Conservation (phyloP, 2,888 invertebrate genomes). For the Epistrophe grossulariae region DNA sequence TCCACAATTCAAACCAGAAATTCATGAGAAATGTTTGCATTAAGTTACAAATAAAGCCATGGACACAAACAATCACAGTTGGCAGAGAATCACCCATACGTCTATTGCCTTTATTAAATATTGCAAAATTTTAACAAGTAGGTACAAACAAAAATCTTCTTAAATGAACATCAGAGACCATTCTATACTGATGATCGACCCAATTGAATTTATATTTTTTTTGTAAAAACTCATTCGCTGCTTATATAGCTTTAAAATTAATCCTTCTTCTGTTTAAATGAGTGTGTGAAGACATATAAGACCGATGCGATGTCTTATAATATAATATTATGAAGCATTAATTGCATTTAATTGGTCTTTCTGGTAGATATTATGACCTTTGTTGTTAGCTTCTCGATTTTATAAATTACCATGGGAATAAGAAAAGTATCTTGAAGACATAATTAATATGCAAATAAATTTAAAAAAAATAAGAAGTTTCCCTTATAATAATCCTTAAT, state of each 20-base stretch:
- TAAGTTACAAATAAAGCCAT: no score
- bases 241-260: not conserved
- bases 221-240: not conserved
- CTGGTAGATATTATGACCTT: not conserved
- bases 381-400: conserved; percentile 4
- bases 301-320: not conserved
- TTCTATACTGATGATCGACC: no score
- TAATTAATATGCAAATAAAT: conserved; percentile 2
- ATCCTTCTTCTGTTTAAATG: conserved; percentile 18
- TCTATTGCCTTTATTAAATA: no score
- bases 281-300: not conserved
- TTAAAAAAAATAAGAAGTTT: not conserved
- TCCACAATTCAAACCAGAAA: no score
- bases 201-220: no score
- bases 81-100: no score
- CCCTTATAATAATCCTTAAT: not conserved
- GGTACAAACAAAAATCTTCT: no score
- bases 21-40: no score
- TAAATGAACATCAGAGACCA: no score
- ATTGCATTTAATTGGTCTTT: conserved; percentile 32
- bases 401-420: conserved; percentile 27
- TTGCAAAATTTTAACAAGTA: no score
- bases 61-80: no score
- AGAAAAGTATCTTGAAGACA: not conserved
- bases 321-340: conserved; percentile 8